Percentiles rank a stretch among this genome's conserved stretches.
Evolutionary conservation across 37 sponge, comb jelly and placozoan genomes (phyloP).

Genomic region (Eunapius fragilis): DNA sequence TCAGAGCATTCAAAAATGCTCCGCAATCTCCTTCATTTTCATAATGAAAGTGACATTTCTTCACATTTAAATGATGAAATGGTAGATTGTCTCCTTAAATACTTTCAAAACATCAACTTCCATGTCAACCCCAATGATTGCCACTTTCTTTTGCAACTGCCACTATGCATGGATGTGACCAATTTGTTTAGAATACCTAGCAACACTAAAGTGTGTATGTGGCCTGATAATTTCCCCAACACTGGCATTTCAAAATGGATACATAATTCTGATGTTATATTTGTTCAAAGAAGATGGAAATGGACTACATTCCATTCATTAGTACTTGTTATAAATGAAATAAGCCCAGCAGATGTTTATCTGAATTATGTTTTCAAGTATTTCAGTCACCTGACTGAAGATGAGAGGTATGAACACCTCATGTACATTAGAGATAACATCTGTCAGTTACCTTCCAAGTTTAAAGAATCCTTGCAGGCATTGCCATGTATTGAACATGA

Average conservation of each 20-base stretch:
- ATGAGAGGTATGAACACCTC: conserved; percentile 36
- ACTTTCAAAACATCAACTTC: conserved; percentile 33
- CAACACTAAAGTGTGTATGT: conserved; percentile 25
- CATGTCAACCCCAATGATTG: neutral
- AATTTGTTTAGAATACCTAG: conserved; percentile 5
- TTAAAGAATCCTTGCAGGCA: neutral
- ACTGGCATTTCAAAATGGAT: conserved; percentile 38
- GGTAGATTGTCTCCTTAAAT: conserved; percentile 13
- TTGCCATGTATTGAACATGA: conserved; percentile 27
- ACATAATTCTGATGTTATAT: conserved; percentile 5
- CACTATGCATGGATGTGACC: conserved; percentile 45
- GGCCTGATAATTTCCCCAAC: conserved; percentile 16
- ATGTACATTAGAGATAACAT: conserved; percentile 42
- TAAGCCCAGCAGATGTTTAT: conserved; percentile 26
- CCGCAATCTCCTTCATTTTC: conserved; percentile 12
- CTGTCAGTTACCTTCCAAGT: neutral
- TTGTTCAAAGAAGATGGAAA: conserved; percentile 14
- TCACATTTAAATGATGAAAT: neutral
- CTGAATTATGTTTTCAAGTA: conserved; percentile 32
- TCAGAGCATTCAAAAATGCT: conserved; percentile 7
- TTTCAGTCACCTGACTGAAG: conserved; percentile 24
- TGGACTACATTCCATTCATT: conserved; percentile 27
- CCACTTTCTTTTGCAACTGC: conserved; percentile 16
- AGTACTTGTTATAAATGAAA: neutral
- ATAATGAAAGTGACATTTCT: neutral